A percentile compares a stretch with the other conserved stretches of the same genome.
These are phyloP conservation scores for Tenebrio molitor DNA, from an alignment of 1,140 invertebrate genomes.

Conservation along the genomic window DNA sequence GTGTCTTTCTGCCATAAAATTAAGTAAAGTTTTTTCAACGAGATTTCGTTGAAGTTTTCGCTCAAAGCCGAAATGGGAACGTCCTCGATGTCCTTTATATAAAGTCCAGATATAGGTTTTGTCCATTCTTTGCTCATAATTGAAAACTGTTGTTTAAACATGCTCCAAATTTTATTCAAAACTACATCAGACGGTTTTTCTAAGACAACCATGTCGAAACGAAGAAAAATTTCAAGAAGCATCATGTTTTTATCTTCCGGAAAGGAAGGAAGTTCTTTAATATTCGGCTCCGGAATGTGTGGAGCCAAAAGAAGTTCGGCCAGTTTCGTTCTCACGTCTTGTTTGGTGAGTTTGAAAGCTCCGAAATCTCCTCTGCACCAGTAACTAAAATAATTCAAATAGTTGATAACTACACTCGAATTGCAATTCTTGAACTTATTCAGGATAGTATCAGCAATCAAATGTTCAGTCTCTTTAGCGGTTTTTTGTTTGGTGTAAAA, in stretches of 20 bases:
- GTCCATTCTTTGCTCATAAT: no score
- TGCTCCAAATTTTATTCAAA: not conserved
- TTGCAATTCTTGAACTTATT: slow-evolving; percentile 9
- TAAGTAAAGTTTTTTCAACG: no score
- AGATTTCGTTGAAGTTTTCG: no score
- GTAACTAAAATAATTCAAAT: slow-evolving; percentile 4
- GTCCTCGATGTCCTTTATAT: no score
- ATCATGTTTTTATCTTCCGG: not conserved
- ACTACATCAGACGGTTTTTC: not conserved
- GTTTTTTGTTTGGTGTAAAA: slow-evolving; percentile 8
- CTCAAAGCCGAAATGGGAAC: no score
- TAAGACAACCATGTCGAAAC: not conserved
- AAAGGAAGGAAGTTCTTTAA: no score
- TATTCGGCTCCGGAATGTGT: no score
- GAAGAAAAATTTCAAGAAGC: not conserved
- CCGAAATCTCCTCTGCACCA: no score
- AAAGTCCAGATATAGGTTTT: not conserved
- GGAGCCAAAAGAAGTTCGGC: no score
- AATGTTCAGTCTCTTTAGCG: not conserved
- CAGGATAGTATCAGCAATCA: not conserved
- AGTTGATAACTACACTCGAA: slow-evolving; percentile 14
- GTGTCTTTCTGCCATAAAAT: no score
- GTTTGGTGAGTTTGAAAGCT: not conserved
- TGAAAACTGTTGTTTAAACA: not conserved
- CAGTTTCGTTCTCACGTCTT: slow-evolving; percentile 1